Conservation (phyloP, 2,797 vertebrate species). For the Pelodytes ibericus region DNA sequence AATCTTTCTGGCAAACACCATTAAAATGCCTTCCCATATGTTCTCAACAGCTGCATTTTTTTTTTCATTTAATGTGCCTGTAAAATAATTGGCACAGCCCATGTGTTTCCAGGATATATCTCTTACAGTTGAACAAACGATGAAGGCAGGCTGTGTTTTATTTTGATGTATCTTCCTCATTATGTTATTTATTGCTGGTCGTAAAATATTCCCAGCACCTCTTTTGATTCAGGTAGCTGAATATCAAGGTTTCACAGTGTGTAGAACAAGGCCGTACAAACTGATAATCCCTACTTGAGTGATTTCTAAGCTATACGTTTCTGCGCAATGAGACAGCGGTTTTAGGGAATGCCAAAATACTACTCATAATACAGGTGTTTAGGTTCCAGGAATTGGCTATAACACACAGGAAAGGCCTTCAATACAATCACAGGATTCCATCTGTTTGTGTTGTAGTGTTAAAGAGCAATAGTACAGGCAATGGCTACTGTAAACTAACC, state of each 20-base stretch:
- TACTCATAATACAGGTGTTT: neutral
- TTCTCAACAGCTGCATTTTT: conserved; percentile 37
- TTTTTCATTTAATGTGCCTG: conserved; percentile 26
- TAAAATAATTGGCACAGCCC: conserved; percentile 19
- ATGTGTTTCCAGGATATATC: conserved; percentile 27
- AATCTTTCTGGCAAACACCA: conserved; percentile 11
- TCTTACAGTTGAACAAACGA: conserved; percentile 14
- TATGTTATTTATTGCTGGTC: conserved; percentile 1
- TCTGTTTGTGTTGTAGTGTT: neutral
- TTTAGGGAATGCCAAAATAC: neutral
- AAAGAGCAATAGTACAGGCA: neutral
- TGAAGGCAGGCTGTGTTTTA: conserved; percentile 22
- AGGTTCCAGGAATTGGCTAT: neutral
- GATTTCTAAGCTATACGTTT: neutral
- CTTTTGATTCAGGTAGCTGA: conserved; percentile 13
- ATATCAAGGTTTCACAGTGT: conserved; percentile 5
- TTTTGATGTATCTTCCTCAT: conserved; percentile 1
- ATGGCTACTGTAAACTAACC: neutral
- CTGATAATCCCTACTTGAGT: conserved; percentile 8
- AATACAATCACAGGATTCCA: neutral
- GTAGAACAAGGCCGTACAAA: conserved; percentile 16
- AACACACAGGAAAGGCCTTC: no score
- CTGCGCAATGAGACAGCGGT: neutral
- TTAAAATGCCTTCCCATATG: conserved; percentile 34
- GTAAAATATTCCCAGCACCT: conserved; percentile 25